Base-by-base conservation (phyloP, 1,140 invertebrate species). In the Drosophila kanapiae region DNA sequence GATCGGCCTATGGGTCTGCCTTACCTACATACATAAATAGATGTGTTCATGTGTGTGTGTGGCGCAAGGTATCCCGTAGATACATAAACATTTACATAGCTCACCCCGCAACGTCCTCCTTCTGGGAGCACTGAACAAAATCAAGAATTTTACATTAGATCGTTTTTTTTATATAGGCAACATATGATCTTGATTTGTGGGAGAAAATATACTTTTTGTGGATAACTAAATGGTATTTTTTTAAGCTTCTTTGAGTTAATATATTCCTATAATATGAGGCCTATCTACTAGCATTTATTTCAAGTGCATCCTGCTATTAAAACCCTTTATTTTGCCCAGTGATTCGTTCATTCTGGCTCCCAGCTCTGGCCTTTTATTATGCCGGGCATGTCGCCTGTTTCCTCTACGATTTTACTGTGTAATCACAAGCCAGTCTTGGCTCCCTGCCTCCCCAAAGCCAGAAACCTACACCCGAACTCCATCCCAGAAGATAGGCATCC, bases 1-100 rank as follows among this genome's bases (percentile, higher is more conserved):
- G 67, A 71, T 71, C 27, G 42, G 53, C 72, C 72, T 68, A 70
- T 65, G 67, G 69, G 60, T 51, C 45, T 63, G 40, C 62, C 54
- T 54, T 69, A 71, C 72, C 65, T 23, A 60, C 80, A 75, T 75
- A 79, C 70, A 83, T 75, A 82, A 68, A 85, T 78, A 81, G 58
- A 74, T 23, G 23, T 23, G 23, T 23, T 1, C 3, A 3, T 23
- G 23, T 62, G 47, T 62, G 71, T 75, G 51, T 23, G 51, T 18
- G 31, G 16, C 6, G 31, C n/a, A 75, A 59, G 53, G 75, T 75
- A 77, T 76, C 72, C 61, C 62, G 56, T 69, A 78, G 63, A 69
- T 78, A 78, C 65, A 78, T 78, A 78, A 84, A 88, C 84, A 87
- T 88, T 88, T 80, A 87, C 84, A 78, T 83, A 74, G 76, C 70